phyloP scores from a whole-genome alignment of 2,113 vertebrate species.

The Pseudorectes ferrugineus region DNA sequence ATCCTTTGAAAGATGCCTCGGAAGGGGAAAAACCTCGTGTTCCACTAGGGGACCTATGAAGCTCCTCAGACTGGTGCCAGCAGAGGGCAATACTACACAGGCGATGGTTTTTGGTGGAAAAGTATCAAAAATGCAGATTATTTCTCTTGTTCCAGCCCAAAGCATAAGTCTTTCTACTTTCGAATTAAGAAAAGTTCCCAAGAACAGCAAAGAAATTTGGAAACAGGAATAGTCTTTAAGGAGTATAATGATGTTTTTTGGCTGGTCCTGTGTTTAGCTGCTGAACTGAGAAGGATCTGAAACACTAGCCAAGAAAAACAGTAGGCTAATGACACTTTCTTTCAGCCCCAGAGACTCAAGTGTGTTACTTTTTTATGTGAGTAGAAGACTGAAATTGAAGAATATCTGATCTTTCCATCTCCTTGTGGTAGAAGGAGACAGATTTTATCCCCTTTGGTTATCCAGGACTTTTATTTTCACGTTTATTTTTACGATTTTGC shows the following conservation, averaged over 20 bases:
- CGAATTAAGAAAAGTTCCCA: background rate
- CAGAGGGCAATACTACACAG: conserved; percentile 33
- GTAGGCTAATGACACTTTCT: background rate
- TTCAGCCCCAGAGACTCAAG: background rate
- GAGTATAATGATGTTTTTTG: background rate
- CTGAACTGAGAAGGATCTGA: background rate
- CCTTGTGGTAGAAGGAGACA: background rate
- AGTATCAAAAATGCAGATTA: background rate
- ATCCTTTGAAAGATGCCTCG: background rate
- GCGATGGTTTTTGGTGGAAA: background rate
- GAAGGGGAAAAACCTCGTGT: background rate
- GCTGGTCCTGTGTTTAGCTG: background rate
- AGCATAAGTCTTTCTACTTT: background rate
- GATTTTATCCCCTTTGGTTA: background rate
- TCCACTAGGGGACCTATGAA: background rate
- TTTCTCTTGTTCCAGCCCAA: background rate
- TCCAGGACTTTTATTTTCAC: background rate
- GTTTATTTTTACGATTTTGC: background rate
- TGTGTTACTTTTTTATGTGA: background rate
- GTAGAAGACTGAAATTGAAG: background rate
- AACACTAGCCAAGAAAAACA: background rate
- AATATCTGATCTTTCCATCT: background rate
- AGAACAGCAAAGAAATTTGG: background rate
- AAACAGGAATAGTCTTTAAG: background rate
- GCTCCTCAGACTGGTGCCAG: background rate